Conservation (phyloP, 2,888 invertebrate genomes). For the Drosophila nigritarsus region DNA sequence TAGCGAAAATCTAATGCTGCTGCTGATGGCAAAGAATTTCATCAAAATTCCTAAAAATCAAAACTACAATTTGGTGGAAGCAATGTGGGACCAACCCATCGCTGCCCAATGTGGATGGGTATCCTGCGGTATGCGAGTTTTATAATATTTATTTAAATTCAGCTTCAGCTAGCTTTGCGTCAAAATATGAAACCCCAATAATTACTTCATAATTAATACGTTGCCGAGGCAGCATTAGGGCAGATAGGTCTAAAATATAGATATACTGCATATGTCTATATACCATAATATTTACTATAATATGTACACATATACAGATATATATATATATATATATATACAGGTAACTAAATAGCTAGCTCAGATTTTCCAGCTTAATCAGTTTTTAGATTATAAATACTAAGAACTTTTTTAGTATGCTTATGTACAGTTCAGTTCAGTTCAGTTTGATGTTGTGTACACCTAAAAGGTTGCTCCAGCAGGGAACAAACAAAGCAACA, state of each 20-base stretch:
- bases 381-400: constrained; percentile 17
- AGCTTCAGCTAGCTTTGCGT: not conserved
- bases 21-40: constrained; percentile 53
- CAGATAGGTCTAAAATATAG: constrained; percentile 34
- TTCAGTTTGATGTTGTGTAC: constrained; percentile 40
- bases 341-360: not conserved
- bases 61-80: constrained; percentile 20
- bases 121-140: too few relatives aligned
- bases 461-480: constrained; percentile 48
- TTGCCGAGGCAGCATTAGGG: not conserved
- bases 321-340: not conserved
- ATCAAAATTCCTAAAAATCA: constrained; percentile 63
- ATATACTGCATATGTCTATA: not conserved
- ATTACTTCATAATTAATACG: not conserved
- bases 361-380: constrained; percentile 4
- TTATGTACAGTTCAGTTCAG: constrained; percentile 17
- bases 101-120: not conserved
- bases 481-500: constrained; percentile 65
- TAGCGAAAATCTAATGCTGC: constrained; percentile 3
- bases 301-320: not conserved
- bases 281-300: not conserved
- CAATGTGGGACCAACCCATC: not conserved
- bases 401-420: constrained; percentile 9
- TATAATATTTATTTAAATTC: not conserved
- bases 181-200: constrained; percentile 1